Evolutionary conservation across 2,797 vertebrate species (phyloP).

Genomic region (Lithobates pipiens): DNA sequence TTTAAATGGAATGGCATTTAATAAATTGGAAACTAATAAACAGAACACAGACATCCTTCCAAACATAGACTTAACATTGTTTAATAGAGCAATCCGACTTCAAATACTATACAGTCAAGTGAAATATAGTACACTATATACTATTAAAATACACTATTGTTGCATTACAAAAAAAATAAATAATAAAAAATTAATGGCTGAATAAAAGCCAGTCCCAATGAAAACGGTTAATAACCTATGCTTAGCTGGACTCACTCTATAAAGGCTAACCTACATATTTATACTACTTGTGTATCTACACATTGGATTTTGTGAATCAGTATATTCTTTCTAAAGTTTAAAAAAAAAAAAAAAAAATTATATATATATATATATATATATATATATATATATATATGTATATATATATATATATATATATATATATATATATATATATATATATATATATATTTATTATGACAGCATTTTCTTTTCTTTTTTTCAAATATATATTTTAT

Average conservation of each 20-base stretch:
- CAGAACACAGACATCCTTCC: slow-evolving; percentile 61
- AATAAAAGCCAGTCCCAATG: slow-evolving; percentile 79
- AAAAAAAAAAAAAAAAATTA: slow-evolving; percentile 40
- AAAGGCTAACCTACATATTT: slow-evolving; percentile 76
- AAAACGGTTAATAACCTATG: slow-evolving; percentile 71
- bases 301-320: slow-evolving; percentile 71
- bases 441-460: no score
- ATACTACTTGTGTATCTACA: slow-evolving; percentile 79
- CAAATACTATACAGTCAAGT: slow-evolving; percentile 90
- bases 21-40: neutral
- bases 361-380: no score
- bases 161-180: slow-evolving; percentile 86
- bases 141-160: slow-evolving; percentile 89
- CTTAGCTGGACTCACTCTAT: slow-evolving; percentile 74
- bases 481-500: no score
- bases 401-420: no score
- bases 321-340: slow-evolving; percentile 77
- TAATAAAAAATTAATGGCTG: slow-evolving; percentile 76
- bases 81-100: slow-evolving; percentile 92
- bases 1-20: neutral
- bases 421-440: no score
- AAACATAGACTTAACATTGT: slow-evolving; percentile 81
- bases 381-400: no score
- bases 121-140: slow-evolving; percentile 93
- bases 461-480: no score